Conservation (phyloP, 1,140 invertebrate genomes). For the Colletes gigas region DNA sequence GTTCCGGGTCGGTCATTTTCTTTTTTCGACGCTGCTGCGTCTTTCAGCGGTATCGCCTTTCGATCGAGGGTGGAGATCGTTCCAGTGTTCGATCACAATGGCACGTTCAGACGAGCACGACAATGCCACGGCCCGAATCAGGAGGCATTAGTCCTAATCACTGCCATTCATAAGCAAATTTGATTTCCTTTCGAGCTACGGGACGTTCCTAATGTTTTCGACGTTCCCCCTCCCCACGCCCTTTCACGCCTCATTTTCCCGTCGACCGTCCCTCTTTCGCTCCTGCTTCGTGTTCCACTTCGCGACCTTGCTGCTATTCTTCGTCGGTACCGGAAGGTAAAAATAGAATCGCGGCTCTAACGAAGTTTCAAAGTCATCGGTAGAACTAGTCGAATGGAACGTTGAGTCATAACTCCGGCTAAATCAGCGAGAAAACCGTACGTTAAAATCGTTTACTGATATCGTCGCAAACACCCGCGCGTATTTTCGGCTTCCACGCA, state of each 20-base stretch:
- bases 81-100: slow-evolving; percentile 51
- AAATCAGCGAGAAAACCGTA: no score
- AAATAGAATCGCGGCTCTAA: slow-evolving; percentile 21
- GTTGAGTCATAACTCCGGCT: background rate
- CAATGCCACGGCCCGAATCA: slow-evolving; percentile 58
- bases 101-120: slow-evolving; percentile 34
- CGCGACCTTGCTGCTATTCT: slow-evolving; percentile 13
- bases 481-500: no score
- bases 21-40: background rate
- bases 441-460: no score
- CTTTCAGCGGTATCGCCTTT: slow-evolving; percentile 1
- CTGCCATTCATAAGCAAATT: slow-evolving; percentile 69
- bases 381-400: slow-evolving; percentile 4
- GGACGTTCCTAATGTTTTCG: slow-evolving; percentile 63
- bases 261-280: background rate
- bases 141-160: slow-evolving; percentile 65
- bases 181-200: slow-evolving; percentile 55
- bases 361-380: slow-evolving; percentile 22
- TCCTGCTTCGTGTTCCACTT: slow-evolving; percentile 4
- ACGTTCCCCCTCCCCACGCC: slow-evolving; percentile 4
- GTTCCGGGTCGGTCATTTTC: background rate
- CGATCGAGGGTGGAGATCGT: slow-evolving; percentile 11
- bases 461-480: no score
- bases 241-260: slow-evolving; percentile 50
- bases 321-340: slow-evolving; percentile 1